Evolutionary conservation across 1,140 invertebrate species (phyloP).

Genomic region (Spodoptera frugiperda): DNA sequence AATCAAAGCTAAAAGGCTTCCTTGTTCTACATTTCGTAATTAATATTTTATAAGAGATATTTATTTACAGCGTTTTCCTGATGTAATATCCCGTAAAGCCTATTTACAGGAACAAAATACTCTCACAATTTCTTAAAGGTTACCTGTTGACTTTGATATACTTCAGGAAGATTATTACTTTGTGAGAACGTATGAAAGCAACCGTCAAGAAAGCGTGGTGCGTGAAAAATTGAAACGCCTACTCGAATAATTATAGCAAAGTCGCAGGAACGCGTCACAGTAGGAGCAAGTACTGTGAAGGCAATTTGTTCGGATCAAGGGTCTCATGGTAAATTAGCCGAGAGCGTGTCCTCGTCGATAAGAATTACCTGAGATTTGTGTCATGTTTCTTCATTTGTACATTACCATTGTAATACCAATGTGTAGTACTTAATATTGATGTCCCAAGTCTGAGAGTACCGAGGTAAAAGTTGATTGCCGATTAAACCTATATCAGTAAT

Average conservation of each 20-base stretch:
- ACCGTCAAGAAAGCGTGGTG: neutral
- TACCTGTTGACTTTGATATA: slow-evolving; percentile 11
- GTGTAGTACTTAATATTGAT: too few relatives aligned
- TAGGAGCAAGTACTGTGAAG: slow-evolving; percentile 29
- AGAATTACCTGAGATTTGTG: slow-evolving; percentile 48
- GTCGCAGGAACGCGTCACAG: slow-evolving; percentile 21
- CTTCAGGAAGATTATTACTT: slow-evolving; percentile 24
- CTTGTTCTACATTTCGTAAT: too few relatives aligned
- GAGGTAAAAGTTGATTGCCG: too few relatives aligned
- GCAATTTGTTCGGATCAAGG: slow-evolving; percentile 53
- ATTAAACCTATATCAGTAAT: too few relatives aligned
- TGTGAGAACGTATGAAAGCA: neutral
- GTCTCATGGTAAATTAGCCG: slow-evolving; percentile 45
- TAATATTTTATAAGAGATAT: too few relatives aligned
- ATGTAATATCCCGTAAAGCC: too few relatives aligned
- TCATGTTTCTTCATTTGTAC: slow-evolving; percentile 23
- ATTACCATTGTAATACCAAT: neutral
- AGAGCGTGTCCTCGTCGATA: slow-evolving; percentile 49
- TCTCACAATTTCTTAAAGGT: neutral
- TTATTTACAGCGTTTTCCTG: too few relatives aligned
- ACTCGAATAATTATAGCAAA: slow-evolving; percentile 46
- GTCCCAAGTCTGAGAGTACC: too few relatives aligned
- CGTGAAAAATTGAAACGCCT: slow-evolving; percentile 37
- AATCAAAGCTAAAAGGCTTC: too few relatives aligned
- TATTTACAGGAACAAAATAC: too few relatives aligned